phyloP scores from a whole-genome alignment of 2,888 invertebrate genomes.

The Trissolcus japonicus region DNA sequence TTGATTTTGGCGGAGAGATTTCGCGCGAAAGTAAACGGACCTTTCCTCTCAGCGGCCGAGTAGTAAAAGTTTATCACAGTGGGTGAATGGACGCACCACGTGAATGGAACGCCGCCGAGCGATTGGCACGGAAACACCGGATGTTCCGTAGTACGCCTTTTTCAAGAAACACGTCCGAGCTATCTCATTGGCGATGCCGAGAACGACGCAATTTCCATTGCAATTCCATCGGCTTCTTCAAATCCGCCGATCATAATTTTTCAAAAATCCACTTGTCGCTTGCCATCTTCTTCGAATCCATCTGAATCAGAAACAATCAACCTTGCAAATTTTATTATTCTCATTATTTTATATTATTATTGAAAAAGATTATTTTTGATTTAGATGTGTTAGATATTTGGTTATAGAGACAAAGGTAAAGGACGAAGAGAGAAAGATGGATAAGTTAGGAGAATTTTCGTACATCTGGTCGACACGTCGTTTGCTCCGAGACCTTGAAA shows the following conservation, averaged over 20 bases:
- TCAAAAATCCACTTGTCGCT: too few species aligned
- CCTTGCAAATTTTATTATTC: too few species aligned
- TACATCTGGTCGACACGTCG: constrained; percentile 43
- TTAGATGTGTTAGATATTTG: neutral
- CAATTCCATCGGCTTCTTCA: neutral
- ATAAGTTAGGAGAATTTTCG: constrained; percentile 28
- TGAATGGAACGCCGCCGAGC: constrained; percentile 52
- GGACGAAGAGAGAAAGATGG: neutral
- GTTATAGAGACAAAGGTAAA: constrained; percentile 6
- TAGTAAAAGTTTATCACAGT: constrained; percentile 58
- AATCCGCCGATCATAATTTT: too few species aligned
- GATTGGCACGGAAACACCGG: constrained; percentile 54
- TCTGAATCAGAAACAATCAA: too few species aligned
- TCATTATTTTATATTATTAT: too few species aligned
- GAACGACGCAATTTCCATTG: constrained; percentile 4
- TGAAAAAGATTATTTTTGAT: too few species aligned
- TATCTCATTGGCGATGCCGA: constrained; percentile 33
- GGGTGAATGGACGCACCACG: constrained; percentile 57
- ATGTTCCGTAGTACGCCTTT: constrained; percentile 50
- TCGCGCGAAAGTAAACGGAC: constrained; percentile 29
- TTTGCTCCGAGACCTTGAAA: constrained; percentile 49
- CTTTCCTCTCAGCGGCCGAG: constrained; percentile 11
- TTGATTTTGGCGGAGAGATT: constrained; percentile 24
- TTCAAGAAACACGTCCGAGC: constrained; percentile 36
- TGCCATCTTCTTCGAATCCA: too few species aligned